Conservation (phyloP, 1,140 invertebrate species). For the Laodelphax striatellus region DNA sequence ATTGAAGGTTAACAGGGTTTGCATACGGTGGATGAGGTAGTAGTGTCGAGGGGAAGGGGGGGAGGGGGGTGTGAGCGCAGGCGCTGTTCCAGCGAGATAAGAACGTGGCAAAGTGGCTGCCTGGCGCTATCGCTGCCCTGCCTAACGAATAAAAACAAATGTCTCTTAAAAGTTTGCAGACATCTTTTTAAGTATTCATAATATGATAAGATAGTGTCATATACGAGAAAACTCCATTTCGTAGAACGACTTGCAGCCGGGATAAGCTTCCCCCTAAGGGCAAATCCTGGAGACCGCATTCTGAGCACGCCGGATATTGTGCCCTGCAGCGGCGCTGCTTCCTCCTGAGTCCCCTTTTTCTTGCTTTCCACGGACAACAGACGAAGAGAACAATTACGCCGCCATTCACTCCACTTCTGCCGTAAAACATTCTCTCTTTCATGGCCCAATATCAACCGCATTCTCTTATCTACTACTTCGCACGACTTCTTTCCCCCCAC, state of each 20-base stretch:
- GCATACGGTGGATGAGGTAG: not conserved
- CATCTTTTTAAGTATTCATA: conserved; percentile 18
- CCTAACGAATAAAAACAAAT: conserved; percentile 15
- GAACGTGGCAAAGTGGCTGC: not conserved
- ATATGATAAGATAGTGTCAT: conserved; percentile 15
- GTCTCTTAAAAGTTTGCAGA: conserved; percentile 17
- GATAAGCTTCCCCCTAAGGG: not conserved
- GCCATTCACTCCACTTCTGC: too few relatives aligned
- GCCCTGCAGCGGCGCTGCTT: not conserved
- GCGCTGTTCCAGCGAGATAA: not conserved
- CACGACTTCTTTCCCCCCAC: too few relatives aligned
- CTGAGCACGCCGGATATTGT: not conserved
- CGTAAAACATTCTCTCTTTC: too few relatives aligned
- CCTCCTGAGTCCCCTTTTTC: not conserved
- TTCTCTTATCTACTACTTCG: too few relatives aligned
- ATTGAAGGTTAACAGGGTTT: not conserved
- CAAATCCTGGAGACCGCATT: not conserved
- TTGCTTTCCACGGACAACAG: too few relatives aligned
- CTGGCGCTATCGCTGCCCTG: not conserved
- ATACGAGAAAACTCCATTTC: conserved; percentile 16
- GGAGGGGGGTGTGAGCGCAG: not conserved
- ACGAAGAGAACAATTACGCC: too few relatives aligned
- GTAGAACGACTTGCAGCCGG: conserved; percentile 10
- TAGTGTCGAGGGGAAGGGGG: not conserved
- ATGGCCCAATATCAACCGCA: too few relatives aligned